phyloP scores from a whole-genome alignment of 2,888 invertebrate species.

The Macrophya annulata region DNA sequence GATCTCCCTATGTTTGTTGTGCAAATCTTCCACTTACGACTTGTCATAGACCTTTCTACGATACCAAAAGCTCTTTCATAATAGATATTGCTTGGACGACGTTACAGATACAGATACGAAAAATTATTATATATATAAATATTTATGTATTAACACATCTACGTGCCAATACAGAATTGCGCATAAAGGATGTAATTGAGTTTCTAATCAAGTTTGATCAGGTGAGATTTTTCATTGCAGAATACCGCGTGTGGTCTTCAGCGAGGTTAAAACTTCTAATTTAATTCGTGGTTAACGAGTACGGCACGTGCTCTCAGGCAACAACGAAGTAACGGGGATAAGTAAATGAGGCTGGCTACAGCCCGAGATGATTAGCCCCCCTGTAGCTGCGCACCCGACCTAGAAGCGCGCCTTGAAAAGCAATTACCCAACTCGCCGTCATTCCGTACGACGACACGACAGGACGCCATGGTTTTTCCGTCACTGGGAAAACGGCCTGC shows the following conservation, averaged over 20 bases:
- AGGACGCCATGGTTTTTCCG: slow-evolving; percentile 1
- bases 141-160: no score
- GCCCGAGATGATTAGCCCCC: slow-evolving; percentile 40
- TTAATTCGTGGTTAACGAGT: slow-evolving; percentile 24
- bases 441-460: slow-evolving; percentile 23
- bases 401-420: slow-evolving; percentile 27
- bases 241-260: background rate
- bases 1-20: no score
- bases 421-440: slow-evolving; percentile 31
- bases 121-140: no score
- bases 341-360: slow-evolving; percentile 44
- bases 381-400: slow-evolving; percentile 11
- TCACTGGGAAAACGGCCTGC: slow-evolving; percentile 3
- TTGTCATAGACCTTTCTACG: no score
- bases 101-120: no score
- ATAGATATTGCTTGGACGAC: no score
- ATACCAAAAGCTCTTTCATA: no score
- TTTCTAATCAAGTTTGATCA: background rate
- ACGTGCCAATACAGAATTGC: no score
- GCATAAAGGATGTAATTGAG: background rate
- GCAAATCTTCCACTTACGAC: no score
- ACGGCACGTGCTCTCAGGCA: background rate
- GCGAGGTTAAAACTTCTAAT: background rate
- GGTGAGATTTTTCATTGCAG: background rate
- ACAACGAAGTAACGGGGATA: slow-evolving; percentile 12